phyloP scores from a whole-genome alignment of 92 coral and sea anemone genomes.

The Zoanthus sociatus region DNA sequence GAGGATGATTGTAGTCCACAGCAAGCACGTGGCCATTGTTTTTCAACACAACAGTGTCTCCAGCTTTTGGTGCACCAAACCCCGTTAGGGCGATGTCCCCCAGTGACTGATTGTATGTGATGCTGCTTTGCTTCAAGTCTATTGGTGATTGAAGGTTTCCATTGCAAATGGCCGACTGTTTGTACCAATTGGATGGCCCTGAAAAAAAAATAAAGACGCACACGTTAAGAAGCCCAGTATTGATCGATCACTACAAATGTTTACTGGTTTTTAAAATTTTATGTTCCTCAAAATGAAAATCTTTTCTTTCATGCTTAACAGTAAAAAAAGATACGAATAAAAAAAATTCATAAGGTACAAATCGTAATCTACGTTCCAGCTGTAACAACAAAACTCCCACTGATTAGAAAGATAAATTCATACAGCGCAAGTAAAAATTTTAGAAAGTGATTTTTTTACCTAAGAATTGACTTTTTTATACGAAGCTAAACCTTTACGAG shows the following conservation, averaged over 20 bases:
- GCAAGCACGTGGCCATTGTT: conserved; percentile 59
- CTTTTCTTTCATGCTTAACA: too few species aligned
- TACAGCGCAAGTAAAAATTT: too few species aligned
- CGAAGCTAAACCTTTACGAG: too few species aligned
- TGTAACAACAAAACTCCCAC: too few species aligned
- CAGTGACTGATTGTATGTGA: conserved; percentile 26
- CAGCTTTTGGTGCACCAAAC: neutral
- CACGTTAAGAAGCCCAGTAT: neutral
- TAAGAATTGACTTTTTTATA: too few species aligned
- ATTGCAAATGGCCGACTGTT: neutral
- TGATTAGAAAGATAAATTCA: too few species aligned
- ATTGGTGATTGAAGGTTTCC: conserved; percentile 70
- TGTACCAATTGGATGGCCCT: conserved; percentile 65
- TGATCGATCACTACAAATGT: neutral
- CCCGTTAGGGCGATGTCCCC: conserved; percentile 28
- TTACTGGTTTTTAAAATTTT: too few species aligned
- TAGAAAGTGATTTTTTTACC: too few species aligned
- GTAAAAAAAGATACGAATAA: too few species aligned
- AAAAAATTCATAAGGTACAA: too few species aligned
- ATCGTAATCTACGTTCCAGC: too few species aligned
- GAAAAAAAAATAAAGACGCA: neutral
- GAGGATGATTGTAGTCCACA: neutral
- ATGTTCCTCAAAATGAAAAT: too few species aligned
- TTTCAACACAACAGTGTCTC: neutral
- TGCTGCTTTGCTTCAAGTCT: conserved; percentile 38